Evolutionary conservation across 2,888 invertebrate genomes (phyloP), one percentile per base, ranked within the genome.

Genomic region (Molorchus minor): DNA sequence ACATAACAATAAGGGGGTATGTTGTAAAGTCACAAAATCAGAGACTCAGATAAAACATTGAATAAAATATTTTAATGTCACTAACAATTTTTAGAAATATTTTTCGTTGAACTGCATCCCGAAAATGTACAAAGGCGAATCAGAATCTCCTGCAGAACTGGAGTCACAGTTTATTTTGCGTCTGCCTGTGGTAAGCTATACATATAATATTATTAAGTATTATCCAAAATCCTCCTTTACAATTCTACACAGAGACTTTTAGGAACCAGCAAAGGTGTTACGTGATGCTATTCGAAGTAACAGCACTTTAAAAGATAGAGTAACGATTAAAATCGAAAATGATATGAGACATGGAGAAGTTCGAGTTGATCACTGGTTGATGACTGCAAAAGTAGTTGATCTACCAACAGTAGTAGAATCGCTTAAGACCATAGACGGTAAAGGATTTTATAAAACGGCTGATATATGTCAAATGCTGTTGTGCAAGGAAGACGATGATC

Each of bases 381-480:
- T 96, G 76, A 90, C 91, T 76, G 89, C 93, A 0, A 96, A 95
- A 84, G 86, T 97, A 21, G 88, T 96, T 0, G 98, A 98, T 80
- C 80, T 98, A 41, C 98, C 98, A 0, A 93, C 94, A 3, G 85
- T 98, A 4, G 88, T 96, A 12, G 98, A 99, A 82, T 93, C 96
- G 0, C 82, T 94, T 55, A 99, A 99, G 83, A 97, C 97, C 0
- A 93, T 98, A 54, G 99, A 99, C 78, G 90, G 88, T 62, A 98
- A 97, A 81, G 96, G 93, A 73, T 94, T 98, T 73, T 99, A 98
- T 77, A 99, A 99, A 84, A 94, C 97, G 0, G 96, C 97, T 0
- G 98, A 99, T 80, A 88, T 99, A 62, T 94, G 94, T 72, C 98
- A 98, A 85, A 84, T 90, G 83, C 87, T 97, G 85, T 85, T 94